These are phyloP conservation scores for Podarcis cretensis DNA, from an alignment of 2,113 vertebrate species.

Conservation along the genomic window DNA sequence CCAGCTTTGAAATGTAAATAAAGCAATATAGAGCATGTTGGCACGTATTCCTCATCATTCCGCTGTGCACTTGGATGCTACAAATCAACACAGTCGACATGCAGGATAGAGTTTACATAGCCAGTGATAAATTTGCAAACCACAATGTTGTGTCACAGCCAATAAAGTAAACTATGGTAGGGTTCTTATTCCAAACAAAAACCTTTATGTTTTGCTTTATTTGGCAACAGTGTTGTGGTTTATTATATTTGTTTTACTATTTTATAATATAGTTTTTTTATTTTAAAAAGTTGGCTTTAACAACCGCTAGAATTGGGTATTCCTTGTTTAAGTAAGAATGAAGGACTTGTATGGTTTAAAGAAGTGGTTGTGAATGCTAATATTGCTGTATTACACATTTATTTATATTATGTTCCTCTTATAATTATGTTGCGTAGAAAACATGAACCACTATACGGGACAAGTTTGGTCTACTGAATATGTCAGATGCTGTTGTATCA, in stretches of 20 bases:
- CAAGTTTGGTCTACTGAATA: too few species aligned
- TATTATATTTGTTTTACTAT: neutral
- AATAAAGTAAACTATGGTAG: neutral
- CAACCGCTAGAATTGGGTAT: neutral
- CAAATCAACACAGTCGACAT: neutral
- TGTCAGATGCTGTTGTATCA: too few species aligned
- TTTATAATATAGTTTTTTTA: too few species aligned
- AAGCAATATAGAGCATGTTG: too few species aligned
- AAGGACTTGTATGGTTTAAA: neutral
- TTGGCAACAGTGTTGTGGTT: neutral
- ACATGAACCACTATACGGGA: too few species aligned
- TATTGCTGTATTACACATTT: neutral
- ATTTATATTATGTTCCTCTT: neutral
- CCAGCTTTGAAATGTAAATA: too few species aligned
- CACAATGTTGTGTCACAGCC: neutral
- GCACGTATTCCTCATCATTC: too few species aligned
- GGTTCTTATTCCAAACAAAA: neutral
- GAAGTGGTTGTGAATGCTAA: neutral
- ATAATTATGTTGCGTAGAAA: too few species aligned
- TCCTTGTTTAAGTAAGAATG: neutral
- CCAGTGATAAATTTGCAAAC: too few species aligned
- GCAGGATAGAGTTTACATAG: neutral
- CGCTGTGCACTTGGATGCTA: too few species aligned
- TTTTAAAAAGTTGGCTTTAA: neutral
- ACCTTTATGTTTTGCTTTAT: too few species aligned